Base-by-base conservation (phyloP, 2,113 vertebrate species). In the Takifugu bimaculatus region DNA sequence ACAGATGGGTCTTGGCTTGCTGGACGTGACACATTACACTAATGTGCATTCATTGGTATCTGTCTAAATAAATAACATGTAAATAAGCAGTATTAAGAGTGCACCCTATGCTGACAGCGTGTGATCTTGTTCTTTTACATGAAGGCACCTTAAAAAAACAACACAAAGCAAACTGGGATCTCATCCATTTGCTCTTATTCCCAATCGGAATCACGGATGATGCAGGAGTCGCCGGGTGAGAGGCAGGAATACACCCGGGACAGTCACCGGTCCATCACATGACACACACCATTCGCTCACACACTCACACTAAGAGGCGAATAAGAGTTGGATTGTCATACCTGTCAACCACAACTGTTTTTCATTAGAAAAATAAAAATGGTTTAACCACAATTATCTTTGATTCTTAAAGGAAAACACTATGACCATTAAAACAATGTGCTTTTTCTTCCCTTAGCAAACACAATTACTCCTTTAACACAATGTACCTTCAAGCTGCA, bases 301-400 rank as follows among this genome's bases (percentile, higher is more conserved):
- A 50, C 20, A 11, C 49, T 26, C 49, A 50, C 49, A 7, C 9
- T 0, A 39, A 39, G 11, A 39, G 35, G 35, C 9, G 9, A 39
- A 10, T 11, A 3, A 39, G 35, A 10, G 35, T 39, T 39, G 35
- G 35, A 10, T 39, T 39, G 29, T 32, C 5, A 6, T 32, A 32
- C 29, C 29, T 32, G 2, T 20, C 7, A 32, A 32, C 29, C 29
- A 32, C 29, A 32, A 32, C 29, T 32, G 29, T 32, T 32, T 60
- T 61, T 62, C 27, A 32, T 60, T 71, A 75, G 20, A 82, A 29
- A 79, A 72, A 78, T 60, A 70, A 63, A 77, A 28, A 61, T 12
- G 3, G 26, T 57, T 65, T 26, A 49, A 1, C 50, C 44, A 60
- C 4, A 56, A 50, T 2, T 39, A 39, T 39, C 35, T 39, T 39